These are phyloP conservation scores for Aphidius ervi DNA, from an alignment of 1,140 invertebrate genomes.

Conservation along the genomic window DNA sequence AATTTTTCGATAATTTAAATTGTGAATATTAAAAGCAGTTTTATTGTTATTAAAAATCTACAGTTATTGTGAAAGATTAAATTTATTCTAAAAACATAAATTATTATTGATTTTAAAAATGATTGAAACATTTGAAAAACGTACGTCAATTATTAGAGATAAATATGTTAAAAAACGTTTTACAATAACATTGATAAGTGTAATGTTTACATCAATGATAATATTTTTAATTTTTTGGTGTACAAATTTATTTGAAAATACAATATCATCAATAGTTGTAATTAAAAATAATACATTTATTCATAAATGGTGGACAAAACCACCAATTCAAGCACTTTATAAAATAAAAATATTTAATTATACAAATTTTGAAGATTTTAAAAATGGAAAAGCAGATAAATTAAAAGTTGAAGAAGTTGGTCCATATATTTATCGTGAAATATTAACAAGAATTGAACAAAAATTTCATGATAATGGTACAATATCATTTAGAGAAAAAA, in stretches of 20 bases:
- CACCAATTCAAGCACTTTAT: slow-evolving; percentile 64
- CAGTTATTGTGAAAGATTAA: no score
- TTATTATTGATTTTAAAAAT: no score
- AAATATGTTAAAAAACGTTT: slow-evolving; percentile 26
- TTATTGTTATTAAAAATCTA: no score
- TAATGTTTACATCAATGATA: slow-evolving; percentile 28
- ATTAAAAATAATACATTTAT: slow-evolving; percentile 59
- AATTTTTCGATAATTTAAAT: no score
- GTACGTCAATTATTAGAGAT: slow-evolving; percentile 12
- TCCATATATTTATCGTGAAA: slow-evolving; percentile 68
- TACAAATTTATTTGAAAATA: slow-evolving; percentile 37
- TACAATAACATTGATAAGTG: slow-evolving; percentile 22
- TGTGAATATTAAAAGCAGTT: no score
- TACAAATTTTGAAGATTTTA: slow-evolving; percentile 66
- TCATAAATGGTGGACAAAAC: slow-evolving; percentile 64
- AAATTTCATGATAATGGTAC: slow-evolving; percentile 49
- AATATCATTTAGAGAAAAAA: slow-evolving; percentile 62
- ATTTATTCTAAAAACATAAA: no score
- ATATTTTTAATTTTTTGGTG: slow-evolving; percentile 39
- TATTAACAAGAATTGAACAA: slow-evolving; percentile 41
- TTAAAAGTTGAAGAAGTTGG: slow-evolving; percentile 67
- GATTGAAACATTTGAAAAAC: slow-evolving; percentile 16
- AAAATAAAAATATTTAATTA: slow-evolving; percentile 76
- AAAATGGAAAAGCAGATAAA: slow-evolving; percentile 54
- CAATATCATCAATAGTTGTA: slow-evolving; percentile 55